Conservation (phyloP, 2,888 invertebrate genomes). For the Alentia gelatinosa region DNA sequence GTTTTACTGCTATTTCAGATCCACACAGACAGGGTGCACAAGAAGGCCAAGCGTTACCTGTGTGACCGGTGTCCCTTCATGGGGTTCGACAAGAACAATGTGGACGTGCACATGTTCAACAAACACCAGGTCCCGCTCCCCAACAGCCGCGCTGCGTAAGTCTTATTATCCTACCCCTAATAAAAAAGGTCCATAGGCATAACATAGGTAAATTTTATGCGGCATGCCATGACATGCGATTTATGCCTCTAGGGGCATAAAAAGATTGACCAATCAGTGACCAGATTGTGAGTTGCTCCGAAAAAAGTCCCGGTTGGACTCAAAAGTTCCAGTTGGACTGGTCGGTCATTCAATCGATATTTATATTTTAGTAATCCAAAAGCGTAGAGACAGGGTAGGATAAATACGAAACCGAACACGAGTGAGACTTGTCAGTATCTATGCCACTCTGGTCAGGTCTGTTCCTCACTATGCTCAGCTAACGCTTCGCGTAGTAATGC, state of each 20-base stretch:
- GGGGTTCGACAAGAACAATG: background rate
- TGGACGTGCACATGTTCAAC: background rate
- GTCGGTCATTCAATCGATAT: too few relatives aligned
- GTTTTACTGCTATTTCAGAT: background rate
- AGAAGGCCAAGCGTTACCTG: background rate
- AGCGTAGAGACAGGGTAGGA: too few relatives aligned
- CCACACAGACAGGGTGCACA: background rate
- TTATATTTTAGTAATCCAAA: too few relatives aligned
- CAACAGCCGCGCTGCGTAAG: background rate
- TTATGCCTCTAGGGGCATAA: background rate
- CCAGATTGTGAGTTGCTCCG: background rate
- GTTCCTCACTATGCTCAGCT: too few relatives aligned
- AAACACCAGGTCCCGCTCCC: background rate
- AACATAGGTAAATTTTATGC: background rate
- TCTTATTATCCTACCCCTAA: background rate
- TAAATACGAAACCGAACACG: too few relatives aligned
- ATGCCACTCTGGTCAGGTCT: too few relatives aligned
- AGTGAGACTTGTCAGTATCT: too few relatives aligned
- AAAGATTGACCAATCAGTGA: background rate
- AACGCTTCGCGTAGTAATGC: too few relatives aligned
- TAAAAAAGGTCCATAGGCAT: background rate
- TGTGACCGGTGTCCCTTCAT: constrained; percentile 31
- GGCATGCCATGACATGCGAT: too few relatives aligned
- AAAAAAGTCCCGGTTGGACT: too few relatives aligned
- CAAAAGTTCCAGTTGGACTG: background rate